phyloP scores from a whole-genome alignment of 2,113 vertebrate genomes.

The Poeciliopsis prolifica region DNA sequence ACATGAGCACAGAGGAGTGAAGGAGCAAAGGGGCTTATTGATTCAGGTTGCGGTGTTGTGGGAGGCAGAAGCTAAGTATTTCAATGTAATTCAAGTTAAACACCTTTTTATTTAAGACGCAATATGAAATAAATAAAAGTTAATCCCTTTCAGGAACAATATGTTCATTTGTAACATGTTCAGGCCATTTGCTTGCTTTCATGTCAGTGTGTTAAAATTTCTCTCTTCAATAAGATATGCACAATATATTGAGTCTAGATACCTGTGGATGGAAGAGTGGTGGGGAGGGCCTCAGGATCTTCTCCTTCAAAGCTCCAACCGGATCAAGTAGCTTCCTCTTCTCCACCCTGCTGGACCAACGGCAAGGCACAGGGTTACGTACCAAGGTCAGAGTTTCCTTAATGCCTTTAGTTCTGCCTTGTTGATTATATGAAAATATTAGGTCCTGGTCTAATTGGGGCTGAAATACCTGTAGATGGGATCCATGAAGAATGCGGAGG shows the following conservation, averaged over 20 bases:
- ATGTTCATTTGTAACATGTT: slow-evolving; percentile 41
- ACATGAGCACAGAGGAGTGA: slow-evolving; percentile 69
- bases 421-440: not conserved
- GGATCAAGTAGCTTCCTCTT: slow-evolving; percentile 98
- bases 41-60: slow-evolving; percentile 64
- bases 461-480: slow-evolving; percentile 99
- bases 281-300: slow-evolving; percentile 92
- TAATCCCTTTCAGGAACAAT: slow-evolving; percentile 64
- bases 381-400: slow-evolving; percentile 74
- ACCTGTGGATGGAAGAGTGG: slow-evolving; percentile 98
- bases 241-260: slow-evolving; percentile 39
- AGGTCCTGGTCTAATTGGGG: slow-evolving; percentile 76
- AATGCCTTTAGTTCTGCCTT: not conserved
- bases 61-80: slow-evolving; percentile 64
- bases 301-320: slow-evolving; percentile 95
- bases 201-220: slow-evolving; percentile 34
- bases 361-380: slow-evolving; percentile 92
- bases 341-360: slow-evolving; percentile 99
- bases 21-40: slow-evolving; percentile 59
- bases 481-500: slow-evolving; percentile 99
- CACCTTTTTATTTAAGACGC: too few relatives aligned
- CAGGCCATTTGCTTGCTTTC: slow-evolving; percentile 35
- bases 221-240: slow-evolving; percentile 21
- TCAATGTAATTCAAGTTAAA: slow-evolving; percentile 73
- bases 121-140: slow-evolving; percentile 14